Base-by-base conservation (phyloP, 2,888 invertebrate genomes). In the Barypeithes pellucidus region DNA sequence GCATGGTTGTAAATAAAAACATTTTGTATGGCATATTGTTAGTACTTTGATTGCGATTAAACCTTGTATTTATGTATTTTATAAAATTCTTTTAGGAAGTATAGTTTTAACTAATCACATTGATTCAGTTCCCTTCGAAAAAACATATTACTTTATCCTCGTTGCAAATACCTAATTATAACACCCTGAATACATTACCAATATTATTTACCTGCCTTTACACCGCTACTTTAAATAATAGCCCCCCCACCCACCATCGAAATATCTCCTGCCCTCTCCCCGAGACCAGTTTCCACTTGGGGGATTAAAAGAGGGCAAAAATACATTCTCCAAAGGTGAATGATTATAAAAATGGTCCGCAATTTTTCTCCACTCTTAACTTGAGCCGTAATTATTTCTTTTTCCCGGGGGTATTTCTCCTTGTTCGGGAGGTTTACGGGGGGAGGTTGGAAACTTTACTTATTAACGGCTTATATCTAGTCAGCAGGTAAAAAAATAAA, bases 331-430 rank as follows among this genome's bases (percentile, higher is more conserved):
- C 81, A 84, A 84, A 85, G 84, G 84, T 85, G 85, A 85, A 85
- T 82, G 84, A 85, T 84, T 84, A 85, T 84, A 84, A 85, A 85
- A 85, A 85, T 84, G 84, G 84, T 82, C 82, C 80, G 83, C 84
- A 84, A 84, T 85, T 85, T 85, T 85, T 85, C 84, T 84, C 84
- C 83, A 85, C 83, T 84, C 84, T 84, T 85, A 84, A 84, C 83
- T 84, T 83, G 84, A 84, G 84, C 83, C 82, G 83, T 85, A 85
- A 85, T 85, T 85, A 85, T 85, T 85, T 84, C 83, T 80, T 83
- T 81, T 81, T 83, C 59, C 75, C 70, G 45, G 43, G 72, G 66
- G 47, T 66, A 62, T 72, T 66, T 50, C 67, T 67, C 54, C 54
- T 54, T 67, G 60, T 68, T 59, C 14, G 52, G 41, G 39, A 60